These are phyloP conservation scores for Gallinago media DNA, from an alignment of 2,113 vertebrate genomes.

Conservation along the genomic window DNA sequence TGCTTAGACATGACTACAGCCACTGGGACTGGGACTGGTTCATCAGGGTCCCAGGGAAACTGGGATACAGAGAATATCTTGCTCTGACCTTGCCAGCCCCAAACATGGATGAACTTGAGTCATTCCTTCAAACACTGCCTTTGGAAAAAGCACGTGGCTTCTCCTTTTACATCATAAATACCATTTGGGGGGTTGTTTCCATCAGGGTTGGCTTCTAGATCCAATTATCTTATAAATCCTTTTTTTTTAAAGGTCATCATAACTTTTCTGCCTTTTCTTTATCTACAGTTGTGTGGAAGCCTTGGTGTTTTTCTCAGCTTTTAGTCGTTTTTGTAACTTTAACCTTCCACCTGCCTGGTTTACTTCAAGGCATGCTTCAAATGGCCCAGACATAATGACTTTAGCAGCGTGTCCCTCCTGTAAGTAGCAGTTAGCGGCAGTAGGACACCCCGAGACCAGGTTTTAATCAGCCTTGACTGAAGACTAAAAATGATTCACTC, in stretches of 20 bases:
- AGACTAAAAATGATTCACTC: constrained; percentile 72
- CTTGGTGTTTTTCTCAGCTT: neutral
- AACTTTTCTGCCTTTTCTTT: neutral
- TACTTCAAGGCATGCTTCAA: constrained; percentile 23
- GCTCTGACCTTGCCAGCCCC: neutral
- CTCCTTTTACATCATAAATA: neutral
- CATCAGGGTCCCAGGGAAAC: neutral
- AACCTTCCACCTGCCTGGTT: constrained; percentile 44
- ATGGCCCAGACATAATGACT: constrained; percentile 55
- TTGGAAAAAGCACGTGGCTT: neutral
- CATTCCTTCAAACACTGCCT: neutral
- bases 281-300: neutral
- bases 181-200: neutral
- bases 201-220: neutral
- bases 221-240: neutral
- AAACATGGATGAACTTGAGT: neutral
- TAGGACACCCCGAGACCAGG: constrained; percentile 60
- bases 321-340: constrained; percentile 13
- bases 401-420: constrained; percentile 58
- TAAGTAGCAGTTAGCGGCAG: constrained; percentile 43
- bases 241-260: neutral
- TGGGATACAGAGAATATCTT: rapidly evolving
- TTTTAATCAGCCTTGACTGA: constrained; percentile 76
- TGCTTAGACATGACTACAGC: rapidly evolving
- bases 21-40: neutral